A percentile compares a stretch with the other conserved stretches of the same genome.
phyloP scores from a whole-genome alignment of 2,113 vertebrate species.

The Corythornis cristatus region DNA sequence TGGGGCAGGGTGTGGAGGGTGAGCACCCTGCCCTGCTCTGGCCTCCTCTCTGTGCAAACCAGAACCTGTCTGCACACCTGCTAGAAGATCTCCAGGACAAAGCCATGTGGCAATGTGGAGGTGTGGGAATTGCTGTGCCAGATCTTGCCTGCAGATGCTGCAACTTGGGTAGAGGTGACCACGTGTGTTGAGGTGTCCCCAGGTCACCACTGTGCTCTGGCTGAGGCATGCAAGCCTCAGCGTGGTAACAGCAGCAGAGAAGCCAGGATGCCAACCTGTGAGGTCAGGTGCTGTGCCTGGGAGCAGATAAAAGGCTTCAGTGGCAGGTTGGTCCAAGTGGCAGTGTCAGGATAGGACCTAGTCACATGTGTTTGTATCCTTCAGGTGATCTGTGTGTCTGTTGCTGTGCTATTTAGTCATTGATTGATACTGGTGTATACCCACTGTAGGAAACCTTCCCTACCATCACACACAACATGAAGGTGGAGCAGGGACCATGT shows the following conservation, averaged over 20 bases:
- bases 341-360: rapidly evolving
- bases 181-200: rapidly evolving
- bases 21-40: background rate
- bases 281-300: too few relatives aligned
- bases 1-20: background rate
- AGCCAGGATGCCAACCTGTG: background rate
- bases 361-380: background rate
- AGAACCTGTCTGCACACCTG: background rate
- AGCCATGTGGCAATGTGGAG: rapidly evolving
- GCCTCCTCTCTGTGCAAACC: background rate
- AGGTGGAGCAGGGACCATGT: rapidly evolving
- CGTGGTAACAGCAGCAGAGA: rapidly evolving
- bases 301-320: background rate
- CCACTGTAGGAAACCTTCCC: background rate
- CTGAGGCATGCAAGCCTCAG: rapidly evolving
- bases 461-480: rapidly evolving
- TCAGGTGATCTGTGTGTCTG: rapidly evolving
- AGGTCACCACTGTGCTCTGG: rapidly evolving
- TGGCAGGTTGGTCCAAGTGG: rapidly evolving
- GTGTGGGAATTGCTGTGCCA: background rate
- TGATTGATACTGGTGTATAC: rapidly evolving
- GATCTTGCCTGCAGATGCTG: background rate
- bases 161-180: background rate
- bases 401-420: rapidly evolving
- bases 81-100: rapidly evolving